Evolutionary conservation across 1,140 invertebrate species (phyloP), one percentile per base, ranked within the genome.

Genomic region (Drosophila bifasciata): DNA sequence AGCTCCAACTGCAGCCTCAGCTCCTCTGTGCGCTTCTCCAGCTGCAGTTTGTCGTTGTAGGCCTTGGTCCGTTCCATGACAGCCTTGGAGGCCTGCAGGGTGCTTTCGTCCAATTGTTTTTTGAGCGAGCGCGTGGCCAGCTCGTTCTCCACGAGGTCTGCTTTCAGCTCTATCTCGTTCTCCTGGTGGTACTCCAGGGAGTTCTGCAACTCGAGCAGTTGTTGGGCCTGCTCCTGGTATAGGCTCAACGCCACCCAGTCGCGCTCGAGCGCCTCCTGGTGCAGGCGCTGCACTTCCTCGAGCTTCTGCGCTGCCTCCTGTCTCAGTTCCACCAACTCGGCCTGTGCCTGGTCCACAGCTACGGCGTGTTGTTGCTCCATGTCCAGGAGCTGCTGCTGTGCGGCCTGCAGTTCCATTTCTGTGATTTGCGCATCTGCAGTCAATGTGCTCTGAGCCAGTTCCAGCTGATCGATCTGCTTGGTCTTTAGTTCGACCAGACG

Each of bases 1-100:
- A 40, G 11, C 53, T 76, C 66, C 36, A 91, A 46, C 40, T 88
- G 75, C 1, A 32, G 6, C 19, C 93, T 92, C 43, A 94, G 66
- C 48, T 92, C 83, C 9, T 90, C 70, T 9, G 92, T 40, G 6
- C 91, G 79, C 15, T 79, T 76, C 71, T 92, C 91, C 41, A 92
- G 28, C 48, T 85, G 85, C 77, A 91, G 62, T 70, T 94, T 94
- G 5, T 94, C 94, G 60, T 94, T 94, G n/a, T 92, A 92, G 5
- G 94, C 76, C 78, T 94, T 94, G 0, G 94, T 94, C 72, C 94
- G 93, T 51, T 95, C 94, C 21, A 94, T 92, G 1, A 94, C 92
- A 2, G 93, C 92, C 79, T 95, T 93, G 25, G 94, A 95, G 11
- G 93, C 93, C 43, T 93, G 92, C 11, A 91, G 41, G 1, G 90